Evolutionary conservation across 92 coral and sea anemone genomes (phyloP).

Genomic region (Micromussa lordhowensis): DNA sequence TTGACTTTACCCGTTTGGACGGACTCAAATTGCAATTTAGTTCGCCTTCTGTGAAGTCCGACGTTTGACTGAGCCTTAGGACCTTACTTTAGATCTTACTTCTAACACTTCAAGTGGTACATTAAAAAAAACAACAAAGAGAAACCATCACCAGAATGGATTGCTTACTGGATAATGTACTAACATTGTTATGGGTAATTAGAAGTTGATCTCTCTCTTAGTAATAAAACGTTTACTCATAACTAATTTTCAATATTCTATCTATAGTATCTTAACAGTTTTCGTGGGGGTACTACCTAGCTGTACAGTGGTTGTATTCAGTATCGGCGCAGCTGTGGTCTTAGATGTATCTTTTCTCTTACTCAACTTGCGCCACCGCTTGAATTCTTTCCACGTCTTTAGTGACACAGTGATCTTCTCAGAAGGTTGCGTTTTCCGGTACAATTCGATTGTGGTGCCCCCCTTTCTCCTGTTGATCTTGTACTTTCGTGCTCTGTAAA

Average conservation of each 20-base stretch:
- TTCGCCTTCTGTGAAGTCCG: too few relatives aligned
- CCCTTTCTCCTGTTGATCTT: conserved; percentile 46
- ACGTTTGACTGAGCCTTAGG: neutral
- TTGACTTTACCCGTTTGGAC: too few relatives aligned
- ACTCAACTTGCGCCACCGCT: conserved; percentile 67
- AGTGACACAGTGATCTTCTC: conserved; percentile 61
- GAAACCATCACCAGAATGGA: neutral
- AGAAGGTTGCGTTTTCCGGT: conserved; percentile 30
- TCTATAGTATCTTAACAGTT: conserved; percentile 1
- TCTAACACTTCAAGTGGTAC: neutral
- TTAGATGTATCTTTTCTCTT: conserved; percentile 39
- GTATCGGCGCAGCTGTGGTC: conserved; percentile 23
- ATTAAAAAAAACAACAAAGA: neutral
- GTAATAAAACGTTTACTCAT: neutral
- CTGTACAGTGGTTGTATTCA: neutral
- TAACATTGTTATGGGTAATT: neutral
- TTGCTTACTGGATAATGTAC: neutral
- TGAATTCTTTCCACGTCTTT: conserved; percentile 84
- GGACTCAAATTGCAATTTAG: too few relatives aligned
- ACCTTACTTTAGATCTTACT: neutral
- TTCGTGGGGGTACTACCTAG: neutral
- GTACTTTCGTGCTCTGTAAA: conserved; percentile 68
- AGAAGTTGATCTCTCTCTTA: neutral
- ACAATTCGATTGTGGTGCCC: conserved; percentile 35
- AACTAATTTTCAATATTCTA: neutral